Base-by-base conservation (phyloP, 2,888 invertebrate genomes). In the Eulithis prunata region DNA sequence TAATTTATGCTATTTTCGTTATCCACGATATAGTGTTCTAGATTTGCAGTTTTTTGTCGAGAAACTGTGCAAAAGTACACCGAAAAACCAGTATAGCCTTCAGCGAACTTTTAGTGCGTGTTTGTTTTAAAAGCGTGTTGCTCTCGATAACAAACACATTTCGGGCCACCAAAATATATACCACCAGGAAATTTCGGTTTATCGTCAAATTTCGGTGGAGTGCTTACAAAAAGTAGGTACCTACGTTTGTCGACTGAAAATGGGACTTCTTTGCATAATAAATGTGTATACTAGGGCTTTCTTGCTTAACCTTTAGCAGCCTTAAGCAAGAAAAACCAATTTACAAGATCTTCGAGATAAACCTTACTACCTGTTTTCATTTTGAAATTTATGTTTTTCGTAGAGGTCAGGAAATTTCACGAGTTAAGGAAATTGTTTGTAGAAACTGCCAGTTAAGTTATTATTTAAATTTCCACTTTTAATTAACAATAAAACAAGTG, bases 281-380 rank as follows among this genome's bases (percentile, higher is more conserved):
- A 63, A 67, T 60, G 59, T 53, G 43, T 60, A 53, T 43, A 28
- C 58, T 65, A 61, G 46, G 41, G 54, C 38, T 67, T 53, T 53
- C 53, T 57, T 61, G 47, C 32, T 43, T 61, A 49, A 68, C 57
- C 56, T 63, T 63, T 14, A 60, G 36, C 13, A 45, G 53, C 41
- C 13, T 60, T 46, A 62, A 54, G 49, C 58, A 55, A 64, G 61
- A 49, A 45, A 56, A 63, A 47, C 61, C 61, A 68, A 65, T 66
- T 68, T 68, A 53, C 58, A 65, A 70, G 61, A 64, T 64, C 58
- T 58, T 54, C 51, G 28, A 52, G 69, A 66, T 66, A 63, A 64
- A 57, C 41, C n/a, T 58, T 14, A 55, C 47, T 57, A 62, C 54
- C 54, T 57, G 47, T 57, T 41, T 59, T 59, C 60, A 57, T 56